Evolutionary conservation across 2,797 vertebrate genomes (phyloP).

Genomic region (Chelon labrosus): DNA sequence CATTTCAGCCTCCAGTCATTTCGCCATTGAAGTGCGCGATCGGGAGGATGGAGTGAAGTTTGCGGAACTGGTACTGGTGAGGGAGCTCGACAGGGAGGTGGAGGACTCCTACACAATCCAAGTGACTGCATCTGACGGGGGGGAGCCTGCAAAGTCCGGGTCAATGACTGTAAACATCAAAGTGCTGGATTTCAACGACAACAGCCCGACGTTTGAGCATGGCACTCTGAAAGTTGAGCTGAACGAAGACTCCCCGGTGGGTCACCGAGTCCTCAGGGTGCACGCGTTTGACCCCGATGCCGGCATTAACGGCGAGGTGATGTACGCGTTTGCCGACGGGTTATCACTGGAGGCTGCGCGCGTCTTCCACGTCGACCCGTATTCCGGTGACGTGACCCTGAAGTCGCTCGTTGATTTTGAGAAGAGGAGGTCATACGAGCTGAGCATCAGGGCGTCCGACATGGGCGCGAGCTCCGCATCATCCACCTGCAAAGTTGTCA

Average conservation of each 20-base stretch:
- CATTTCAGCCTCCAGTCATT: constrained; percentile 77
- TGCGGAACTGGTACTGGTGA: constrained; percentile 81
- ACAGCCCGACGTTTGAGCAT: constrained; percentile 86
- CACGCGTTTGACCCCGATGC: constrained; percentile 85
- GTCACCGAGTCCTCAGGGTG: constrained; percentile 81
- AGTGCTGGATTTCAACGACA: constrained; percentile 88
- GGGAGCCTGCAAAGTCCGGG: constrained; percentile 76
- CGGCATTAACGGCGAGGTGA: constrained; percentile 84
- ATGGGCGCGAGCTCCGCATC: constrained; percentile 72
- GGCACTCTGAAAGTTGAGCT: constrained; percentile 81
- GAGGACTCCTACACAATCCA: constrained; percentile 81
- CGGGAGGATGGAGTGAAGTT: constrained; percentile 79
- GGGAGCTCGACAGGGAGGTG: constrained; percentile 80
- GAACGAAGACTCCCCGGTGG: constrained; percentile 80
- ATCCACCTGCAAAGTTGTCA: constrained; percentile 77
- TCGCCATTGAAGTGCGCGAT: constrained; percentile 73
- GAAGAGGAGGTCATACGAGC: constrained; percentile 78
- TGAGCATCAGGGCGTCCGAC: constrained; percentile 80
- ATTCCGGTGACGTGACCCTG: constrained; percentile 81
- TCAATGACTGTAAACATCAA: constrained; percentile 75
- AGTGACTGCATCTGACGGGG: constrained; percentile 84
- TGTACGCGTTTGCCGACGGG: constrained; percentile 79
- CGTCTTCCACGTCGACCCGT: constrained; percentile 82
- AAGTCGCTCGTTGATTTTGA: constrained; percentile 81
- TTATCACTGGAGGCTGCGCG: constrained; percentile 64